Evolutionary conservation across 2,888 invertebrate species (phyloP).

Genomic region (Bombyx huttoni): DNA sequence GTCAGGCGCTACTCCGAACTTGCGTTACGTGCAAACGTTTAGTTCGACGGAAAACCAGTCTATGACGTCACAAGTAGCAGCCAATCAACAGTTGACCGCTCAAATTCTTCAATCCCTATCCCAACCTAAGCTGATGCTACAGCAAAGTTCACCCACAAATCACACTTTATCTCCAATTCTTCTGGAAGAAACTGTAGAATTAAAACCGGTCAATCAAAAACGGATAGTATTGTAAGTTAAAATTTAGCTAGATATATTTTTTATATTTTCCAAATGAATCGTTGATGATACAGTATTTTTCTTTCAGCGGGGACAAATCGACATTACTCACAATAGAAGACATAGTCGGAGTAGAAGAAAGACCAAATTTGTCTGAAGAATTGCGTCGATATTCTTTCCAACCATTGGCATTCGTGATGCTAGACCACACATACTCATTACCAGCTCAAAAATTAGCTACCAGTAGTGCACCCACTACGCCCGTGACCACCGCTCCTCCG

Average conservation of each 20-base stretch:
- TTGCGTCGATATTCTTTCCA: constrained; percentile 61
- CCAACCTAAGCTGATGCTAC: constrained; percentile 55
- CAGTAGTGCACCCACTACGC: constrained; percentile 15
- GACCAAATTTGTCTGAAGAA: constrained; percentile 60
- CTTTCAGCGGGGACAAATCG: constrained; percentile 63
- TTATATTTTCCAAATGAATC: constrained; percentile 1
- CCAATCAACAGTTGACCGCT: constrained; percentile 75
- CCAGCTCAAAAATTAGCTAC: constrained; percentile 53
- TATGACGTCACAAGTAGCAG: constrained; percentile 63
- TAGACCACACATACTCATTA: constrained; percentile 64
- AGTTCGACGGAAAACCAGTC: constrained; percentile 44
- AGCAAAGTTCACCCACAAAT: constrained; percentile 31
- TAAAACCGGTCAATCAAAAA: constrained; percentile 45
- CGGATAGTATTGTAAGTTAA: constrained; percentile 59
- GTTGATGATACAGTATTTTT: constrained; percentile 4
- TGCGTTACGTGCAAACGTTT: constrained; percentile 59
- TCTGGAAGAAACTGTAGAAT: constrained; percentile 32
- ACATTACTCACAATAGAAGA: constrained; percentile 62
- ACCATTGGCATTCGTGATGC: constrained; percentile 57
- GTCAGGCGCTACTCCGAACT: constrained; percentile 55
- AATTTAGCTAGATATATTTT: not conserved
- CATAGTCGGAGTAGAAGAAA: constrained; percentile 63
- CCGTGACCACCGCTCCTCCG: constrained; percentile 21
- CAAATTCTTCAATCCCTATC: constrained; percentile 74
- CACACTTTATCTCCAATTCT: constrained; percentile 13